Evolutionary conservation across 2,888 invertebrate genomes (phyloP).

Genomic region (Colostygia pectinataria): DNA sequence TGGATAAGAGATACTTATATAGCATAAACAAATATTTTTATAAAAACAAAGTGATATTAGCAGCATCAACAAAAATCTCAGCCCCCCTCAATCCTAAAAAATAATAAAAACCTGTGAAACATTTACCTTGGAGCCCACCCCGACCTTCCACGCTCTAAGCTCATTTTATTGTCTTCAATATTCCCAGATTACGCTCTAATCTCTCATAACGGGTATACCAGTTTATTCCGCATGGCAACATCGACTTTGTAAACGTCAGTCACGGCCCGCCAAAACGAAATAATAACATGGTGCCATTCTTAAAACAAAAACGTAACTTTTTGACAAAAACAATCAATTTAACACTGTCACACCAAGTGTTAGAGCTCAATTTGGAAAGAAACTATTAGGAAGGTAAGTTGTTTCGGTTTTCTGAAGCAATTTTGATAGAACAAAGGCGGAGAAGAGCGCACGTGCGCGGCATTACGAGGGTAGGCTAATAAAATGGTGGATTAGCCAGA

Average conservation of each 20-base stretch:
- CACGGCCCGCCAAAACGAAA: constrained; percentile 79
- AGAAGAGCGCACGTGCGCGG: constrained; percentile 71
- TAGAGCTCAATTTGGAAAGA: constrained; percentile 39
- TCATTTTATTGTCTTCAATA: constrained; percentile 82
- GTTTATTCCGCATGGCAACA: constrained; percentile 82
- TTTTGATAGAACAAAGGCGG: constrained; percentile 75
- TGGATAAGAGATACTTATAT: too few relatives aligned
- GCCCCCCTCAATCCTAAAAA: constrained; percentile 40
- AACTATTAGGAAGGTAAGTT: constrained; percentile 25
- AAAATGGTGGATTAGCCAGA: constrained; percentile 75
- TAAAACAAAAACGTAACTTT: constrained; percentile 38
- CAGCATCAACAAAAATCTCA: constrained; percentile 3
- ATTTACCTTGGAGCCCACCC: constrained; percentile 49
- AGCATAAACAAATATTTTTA: too few relatives aligned
- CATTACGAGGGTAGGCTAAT: constrained; percentile 73
- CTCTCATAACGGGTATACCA: constrained; percentile 80
- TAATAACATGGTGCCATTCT: constrained; percentile 65
- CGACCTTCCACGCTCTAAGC: constrained; percentile 56
- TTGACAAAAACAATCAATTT: constrained; percentile 24
- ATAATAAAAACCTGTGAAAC: constrained; percentile 46
- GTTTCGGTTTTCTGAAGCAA: constrained; percentile 41
- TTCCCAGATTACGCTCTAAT: constrained; percentile 81
- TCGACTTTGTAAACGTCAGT: constrained; percentile 76
- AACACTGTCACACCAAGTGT: constrained; percentile 13
- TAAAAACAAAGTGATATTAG: not conserved